Evolutionary conservation across 2,888 invertebrate species (phyloP).

Genomic region (Diaphora mendica): DNA sequence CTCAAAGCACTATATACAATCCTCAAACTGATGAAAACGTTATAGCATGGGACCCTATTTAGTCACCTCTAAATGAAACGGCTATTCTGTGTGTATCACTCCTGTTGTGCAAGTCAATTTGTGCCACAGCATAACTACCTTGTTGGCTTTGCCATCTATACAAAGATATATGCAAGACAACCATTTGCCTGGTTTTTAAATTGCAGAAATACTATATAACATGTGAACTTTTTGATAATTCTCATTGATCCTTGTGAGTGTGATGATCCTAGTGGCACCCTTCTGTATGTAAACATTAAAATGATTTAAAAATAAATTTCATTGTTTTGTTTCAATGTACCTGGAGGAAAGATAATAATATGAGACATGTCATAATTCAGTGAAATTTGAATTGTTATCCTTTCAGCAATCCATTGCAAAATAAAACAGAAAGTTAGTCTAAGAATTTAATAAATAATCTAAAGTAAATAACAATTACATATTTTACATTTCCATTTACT

Average conservation of each 20-base stretch:
- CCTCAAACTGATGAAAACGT: no score
- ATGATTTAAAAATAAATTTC: not conserved
- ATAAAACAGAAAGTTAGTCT: conserved; percentile 28
- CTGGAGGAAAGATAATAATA: not conserved
- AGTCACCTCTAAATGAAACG: no score
- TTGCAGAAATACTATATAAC: not conserved
- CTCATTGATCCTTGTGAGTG: not conserved
- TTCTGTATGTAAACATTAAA: not conserved
- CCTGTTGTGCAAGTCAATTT: no score
- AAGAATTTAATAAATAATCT: conserved; percentile 29
- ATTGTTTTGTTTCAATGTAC: not conserved
- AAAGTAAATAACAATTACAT: conserved; percentile 4
- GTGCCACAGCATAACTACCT: no score
- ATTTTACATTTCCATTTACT: conserved; percentile 50
- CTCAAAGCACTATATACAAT: no score
- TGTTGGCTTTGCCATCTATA: not conserved
- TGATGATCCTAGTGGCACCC: no score
- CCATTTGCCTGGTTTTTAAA: not conserved
- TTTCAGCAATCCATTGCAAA: not conserved
- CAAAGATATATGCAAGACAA: not conserved
- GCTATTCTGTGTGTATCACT: no score
- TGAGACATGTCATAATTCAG: no score
- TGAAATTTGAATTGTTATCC: no score
- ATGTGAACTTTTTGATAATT: not conserved
- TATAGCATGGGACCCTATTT: no score